These are phyloP conservation scores for Galbula dea DNA, from an alignment of 2,113 vertebrate genomes.

Conservation along the genomic window DNA sequence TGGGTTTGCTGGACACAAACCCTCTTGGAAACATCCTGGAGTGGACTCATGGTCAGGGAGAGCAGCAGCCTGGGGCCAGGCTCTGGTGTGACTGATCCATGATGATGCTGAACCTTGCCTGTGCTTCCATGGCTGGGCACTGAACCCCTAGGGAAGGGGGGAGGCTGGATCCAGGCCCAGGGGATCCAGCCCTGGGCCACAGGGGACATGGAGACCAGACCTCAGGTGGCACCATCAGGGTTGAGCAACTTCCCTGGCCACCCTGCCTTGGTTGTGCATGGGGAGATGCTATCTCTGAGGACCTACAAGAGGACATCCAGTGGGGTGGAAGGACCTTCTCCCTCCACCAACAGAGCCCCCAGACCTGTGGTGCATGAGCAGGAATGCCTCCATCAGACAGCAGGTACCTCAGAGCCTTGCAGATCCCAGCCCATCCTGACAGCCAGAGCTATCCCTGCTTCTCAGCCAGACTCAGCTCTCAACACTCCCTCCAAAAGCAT, in stretches of 20 bases:
- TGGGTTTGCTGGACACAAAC: neutral
- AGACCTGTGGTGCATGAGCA: neutral
- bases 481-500: neutral
- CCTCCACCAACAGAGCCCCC: neutral
- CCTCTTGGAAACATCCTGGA: neutral
- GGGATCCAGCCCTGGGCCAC: accelerated
- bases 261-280: accelerated
- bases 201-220: neutral
- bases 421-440: neutral
- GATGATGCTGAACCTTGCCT: neutral
- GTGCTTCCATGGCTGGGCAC: accelerated
- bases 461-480: neutral
- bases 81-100: neutral
- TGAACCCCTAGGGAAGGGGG: no score
- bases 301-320: neutral
- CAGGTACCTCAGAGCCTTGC: neutral
- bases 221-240: neutral
- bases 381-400: neutral
- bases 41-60: accelerated
- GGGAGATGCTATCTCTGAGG: neutral
- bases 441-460: neutral
- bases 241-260: accelerated
- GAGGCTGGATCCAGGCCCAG: neutral
- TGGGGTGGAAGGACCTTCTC: neutral
- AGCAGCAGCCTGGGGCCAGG: neutral